phyloP scores from a whole-genome alignment of 2,888 invertebrate species.

The Tipula vernalis region DNA sequence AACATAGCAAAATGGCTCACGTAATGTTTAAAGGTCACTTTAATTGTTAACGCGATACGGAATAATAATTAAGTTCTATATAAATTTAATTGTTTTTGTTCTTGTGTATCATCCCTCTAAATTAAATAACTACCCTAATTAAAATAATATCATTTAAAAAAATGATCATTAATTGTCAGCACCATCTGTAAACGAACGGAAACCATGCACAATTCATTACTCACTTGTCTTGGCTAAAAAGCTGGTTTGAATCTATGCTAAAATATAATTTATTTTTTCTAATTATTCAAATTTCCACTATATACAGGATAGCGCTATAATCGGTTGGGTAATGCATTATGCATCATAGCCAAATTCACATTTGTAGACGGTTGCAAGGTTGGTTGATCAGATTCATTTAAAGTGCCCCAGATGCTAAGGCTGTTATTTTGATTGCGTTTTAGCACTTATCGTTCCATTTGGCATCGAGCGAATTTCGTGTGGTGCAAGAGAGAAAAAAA shows the following conservation, averaged over 20 bases:
- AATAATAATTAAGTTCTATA: not conserved
- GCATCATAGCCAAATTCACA: constrained; percentile 44
- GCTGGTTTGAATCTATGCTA: no score
- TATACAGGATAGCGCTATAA: no score
- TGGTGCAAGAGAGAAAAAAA: constrained; percentile 93
- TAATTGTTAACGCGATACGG: not conserved
- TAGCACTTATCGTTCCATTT: constrained; percentile 79
- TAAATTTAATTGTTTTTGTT: no score
- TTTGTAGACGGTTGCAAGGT: constrained; percentile 59
- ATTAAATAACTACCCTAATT: not conserved
- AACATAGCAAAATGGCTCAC: not conserved
- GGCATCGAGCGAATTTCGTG: constrained; percentile 65
- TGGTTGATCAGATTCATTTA: constrained; percentile 96
- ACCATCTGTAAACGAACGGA: no score
- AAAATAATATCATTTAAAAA: not conserved
- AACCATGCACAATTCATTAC: no score
- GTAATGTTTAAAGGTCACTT: not conserved
- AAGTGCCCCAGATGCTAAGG: constrained; percentile 78
- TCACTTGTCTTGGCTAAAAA: no score
- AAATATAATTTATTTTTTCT: no score
- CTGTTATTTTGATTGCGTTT: constrained; percentile 73
- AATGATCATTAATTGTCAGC: not conserved
- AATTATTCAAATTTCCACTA: no score
- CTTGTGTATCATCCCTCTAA: constrained; percentile 26
- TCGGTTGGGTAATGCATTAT: no score